Evolutionary conservation across 2,113 vertebrate genomes (phyloP).

Genomic region (Grallaria varia): DNA sequence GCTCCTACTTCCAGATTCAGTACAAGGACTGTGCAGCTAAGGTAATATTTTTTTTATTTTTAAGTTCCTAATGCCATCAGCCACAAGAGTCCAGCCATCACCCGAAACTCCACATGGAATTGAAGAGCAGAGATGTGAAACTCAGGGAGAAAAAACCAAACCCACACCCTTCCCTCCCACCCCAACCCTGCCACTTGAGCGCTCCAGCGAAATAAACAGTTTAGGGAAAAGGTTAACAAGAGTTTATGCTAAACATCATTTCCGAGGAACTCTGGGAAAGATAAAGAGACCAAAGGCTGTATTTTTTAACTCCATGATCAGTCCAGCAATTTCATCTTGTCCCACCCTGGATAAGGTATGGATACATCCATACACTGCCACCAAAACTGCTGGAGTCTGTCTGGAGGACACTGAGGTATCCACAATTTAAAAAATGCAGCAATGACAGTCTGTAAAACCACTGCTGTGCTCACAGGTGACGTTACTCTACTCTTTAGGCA

Average conservation of each 20-base stretch:
- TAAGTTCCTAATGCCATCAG: neutral
- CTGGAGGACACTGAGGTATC: fast-evolving
- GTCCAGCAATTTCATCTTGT: neutral
- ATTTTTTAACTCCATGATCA: neutral
- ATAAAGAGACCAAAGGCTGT: neutral
- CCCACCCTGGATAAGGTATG: fast-evolving
- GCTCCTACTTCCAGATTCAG: neutral
- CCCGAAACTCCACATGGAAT: neutral
- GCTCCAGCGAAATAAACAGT: neutral
- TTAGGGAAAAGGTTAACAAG: neutral
- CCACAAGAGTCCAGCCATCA: neutral
- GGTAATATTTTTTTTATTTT: neutral
- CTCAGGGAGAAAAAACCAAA: fast-evolving
- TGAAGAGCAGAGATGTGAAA: neutral
- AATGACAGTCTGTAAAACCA: too few relatives aligned
- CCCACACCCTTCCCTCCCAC: neutral
- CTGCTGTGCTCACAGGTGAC: fast-evolving
- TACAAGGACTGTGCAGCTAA: neutral
- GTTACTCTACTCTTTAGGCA: neutral
- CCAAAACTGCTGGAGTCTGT: neutral
- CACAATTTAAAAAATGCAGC: too few relatives aligned
- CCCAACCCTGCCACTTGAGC: neutral
- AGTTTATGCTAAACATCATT: neutral
- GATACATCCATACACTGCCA: fast-evolving
- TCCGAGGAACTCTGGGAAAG: neutral